Evolutionary conservation across 2,797 vertebrate species (phyloP).

Genomic region (Notoglanidium macrostoma): DNA sequence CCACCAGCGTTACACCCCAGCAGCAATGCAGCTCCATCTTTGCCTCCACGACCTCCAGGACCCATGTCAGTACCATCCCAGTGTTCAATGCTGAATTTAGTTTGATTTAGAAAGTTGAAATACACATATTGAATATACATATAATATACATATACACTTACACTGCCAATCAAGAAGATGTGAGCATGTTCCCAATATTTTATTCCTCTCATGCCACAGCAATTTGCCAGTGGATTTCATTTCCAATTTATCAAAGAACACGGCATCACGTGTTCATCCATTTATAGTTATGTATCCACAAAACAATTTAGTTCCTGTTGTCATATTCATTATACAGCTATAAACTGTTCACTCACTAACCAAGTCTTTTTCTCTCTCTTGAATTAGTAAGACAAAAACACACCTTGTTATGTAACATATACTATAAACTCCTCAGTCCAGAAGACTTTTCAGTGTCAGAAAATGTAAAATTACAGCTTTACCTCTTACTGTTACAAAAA

Average conservation of each 20-base stretch:
- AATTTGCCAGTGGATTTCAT: not conserved
- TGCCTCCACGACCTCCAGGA: conserved; percentile 69
- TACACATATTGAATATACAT: not conserved
- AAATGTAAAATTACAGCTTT: not conserved
- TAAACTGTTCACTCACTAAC: not conserved
- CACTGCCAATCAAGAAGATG: not conserved
- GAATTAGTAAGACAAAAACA: not conserved
- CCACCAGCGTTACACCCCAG: conserved; percentile 60
- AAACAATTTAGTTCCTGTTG: not conserved
- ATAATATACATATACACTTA: not conserved
- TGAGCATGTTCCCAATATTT: not conserved
- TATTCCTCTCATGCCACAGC: not conserved
- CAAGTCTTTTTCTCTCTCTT: not conserved
- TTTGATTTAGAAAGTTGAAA: not conserved
- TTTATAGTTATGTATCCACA: not conserved
- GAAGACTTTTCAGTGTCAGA: not conserved
- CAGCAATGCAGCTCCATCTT: conserved; percentile 47
- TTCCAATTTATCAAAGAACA: not conserved
- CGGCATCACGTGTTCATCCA: not conserved
- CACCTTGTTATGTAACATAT: not conserved
- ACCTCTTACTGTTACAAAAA: not conserved
- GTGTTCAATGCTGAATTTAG: not conserved
- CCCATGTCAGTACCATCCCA: conserved; percentile 62
- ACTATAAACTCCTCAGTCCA: not conserved
- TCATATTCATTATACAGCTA: not conserved